Percentiles rank a stretch among this genome's conserved stretches.
phyloP scores from a whole-genome alignment of 2,888 invertebrate genomes.

The Pardosa pseudoannulata region DNA sequence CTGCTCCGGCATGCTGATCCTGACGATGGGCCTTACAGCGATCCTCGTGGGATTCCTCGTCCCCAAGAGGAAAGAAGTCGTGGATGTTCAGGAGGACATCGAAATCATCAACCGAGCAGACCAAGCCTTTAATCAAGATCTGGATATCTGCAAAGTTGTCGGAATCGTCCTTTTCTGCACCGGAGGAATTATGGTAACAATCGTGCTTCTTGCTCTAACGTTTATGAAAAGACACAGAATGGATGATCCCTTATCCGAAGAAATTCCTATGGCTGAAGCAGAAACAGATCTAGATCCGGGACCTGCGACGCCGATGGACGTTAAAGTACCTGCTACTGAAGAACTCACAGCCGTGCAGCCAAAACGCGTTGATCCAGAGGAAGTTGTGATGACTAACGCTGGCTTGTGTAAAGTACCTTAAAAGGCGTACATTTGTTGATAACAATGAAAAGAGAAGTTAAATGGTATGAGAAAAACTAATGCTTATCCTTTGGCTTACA shows the following conservation, averaged over 20 bases:
- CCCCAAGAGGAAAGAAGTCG: constrained; percentile 78
- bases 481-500: neutral
- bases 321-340: constrained; percentile 77
- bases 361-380: constrained; percentile 75
- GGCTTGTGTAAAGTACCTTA: constrained; percentile 69
- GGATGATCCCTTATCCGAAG: constrained; percentile 43
- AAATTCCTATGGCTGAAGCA: constrained; percentile 5
- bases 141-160: constrained; percentile 79
- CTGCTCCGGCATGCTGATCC: constrained; percentile 78
- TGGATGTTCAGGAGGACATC: constrained; percentile 77
- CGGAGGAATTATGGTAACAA: constrained; percentile 79
- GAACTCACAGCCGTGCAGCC: constrained; percentile 78
- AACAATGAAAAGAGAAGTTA: no score
- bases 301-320: constrained; percentile 27
- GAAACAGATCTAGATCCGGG: constrained; percentile 3
- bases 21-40: constrained; percentile 79
- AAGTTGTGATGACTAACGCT: constrained; percentile 71
- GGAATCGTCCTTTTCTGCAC: constrained; percentile 79
- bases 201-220: constrained; percentile 79
- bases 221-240: constrained; percentile 75
- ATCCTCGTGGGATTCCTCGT: constrained; percentile 79
- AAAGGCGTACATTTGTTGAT: neutral
- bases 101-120: constrained; percentile 78
- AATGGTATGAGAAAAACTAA: neutral
- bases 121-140: constrained; percentile 78